Conservation (phyloP, 2,113 vertebrate species). For the Ageneiosus marmoratus region DNA sequence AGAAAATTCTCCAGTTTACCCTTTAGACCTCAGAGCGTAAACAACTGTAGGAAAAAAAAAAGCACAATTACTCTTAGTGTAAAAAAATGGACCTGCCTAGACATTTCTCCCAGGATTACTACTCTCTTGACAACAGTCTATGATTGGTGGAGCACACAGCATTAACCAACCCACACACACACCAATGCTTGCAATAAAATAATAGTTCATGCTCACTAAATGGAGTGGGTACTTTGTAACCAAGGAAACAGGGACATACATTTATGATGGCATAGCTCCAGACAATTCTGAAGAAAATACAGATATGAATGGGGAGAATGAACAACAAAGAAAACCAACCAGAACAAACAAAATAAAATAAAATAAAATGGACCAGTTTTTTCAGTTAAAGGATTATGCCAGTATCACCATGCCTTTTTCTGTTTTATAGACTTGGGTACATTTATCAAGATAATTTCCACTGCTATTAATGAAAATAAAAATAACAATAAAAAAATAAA, state of each 20-base stretch:
- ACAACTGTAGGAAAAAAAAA: slow-evolving; percentile 1
- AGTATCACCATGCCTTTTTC: too few relatives aligned
- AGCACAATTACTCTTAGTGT: slow-evolving; percentile 10
- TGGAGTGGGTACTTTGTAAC: slow-evolving; percentile 51
- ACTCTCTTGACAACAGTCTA: slow-evolving; percentile 49
- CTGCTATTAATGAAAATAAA: too few relatives aligned
- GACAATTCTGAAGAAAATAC: slow-evolving; percentile 23
- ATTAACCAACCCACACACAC: slow-evolving; percentile 53
- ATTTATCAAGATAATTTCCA: too few relatives aligned
- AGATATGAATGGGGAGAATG: slow-evolving; percentile 26
- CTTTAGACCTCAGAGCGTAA: neutral
- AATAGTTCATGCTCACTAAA: slow-evolving; percentile 55
- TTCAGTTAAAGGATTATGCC: neutral
- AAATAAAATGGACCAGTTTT: neutral
- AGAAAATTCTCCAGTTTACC: neutral
- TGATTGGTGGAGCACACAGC: slow-evolving; percentile 59
- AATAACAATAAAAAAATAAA: too few relatives aligned
- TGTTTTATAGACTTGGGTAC: neutral
- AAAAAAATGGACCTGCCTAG: slow-evolving; percentile 6
- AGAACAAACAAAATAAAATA: neutral
- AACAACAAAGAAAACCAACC: neutral
- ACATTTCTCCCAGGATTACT: slow-evolving; percentile 64
- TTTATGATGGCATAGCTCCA: slow-evolving; percentile 29
- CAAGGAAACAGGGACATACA: slow-evolving; percentile 49
- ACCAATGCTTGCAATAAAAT: slow-evolving; percentile 52